Evolutionary conservation across 2,888 invertebrate species (phyloP).

Genomic region (Idaea biselata): DNA sequence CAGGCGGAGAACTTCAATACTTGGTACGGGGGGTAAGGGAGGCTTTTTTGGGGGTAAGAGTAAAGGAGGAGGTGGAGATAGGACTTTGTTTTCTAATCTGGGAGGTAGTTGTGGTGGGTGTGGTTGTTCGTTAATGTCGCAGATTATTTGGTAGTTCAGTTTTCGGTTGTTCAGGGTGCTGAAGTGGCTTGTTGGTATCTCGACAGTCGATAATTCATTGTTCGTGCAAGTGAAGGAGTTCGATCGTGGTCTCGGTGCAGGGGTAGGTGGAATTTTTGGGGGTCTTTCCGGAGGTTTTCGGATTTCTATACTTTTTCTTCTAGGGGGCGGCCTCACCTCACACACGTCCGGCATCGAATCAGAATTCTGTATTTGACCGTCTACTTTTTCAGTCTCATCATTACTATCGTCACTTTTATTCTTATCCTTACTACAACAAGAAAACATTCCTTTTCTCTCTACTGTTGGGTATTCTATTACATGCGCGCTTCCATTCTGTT

Average conservation of each 20-base stretch:
- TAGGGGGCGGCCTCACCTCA: conserved; percentile 83
- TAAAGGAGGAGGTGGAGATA: conserved; percentile 76
- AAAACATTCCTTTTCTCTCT: conserved; percentile 86
- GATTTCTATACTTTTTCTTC: conserved; percentile 77
- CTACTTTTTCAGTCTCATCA: conserved; percentile 64
- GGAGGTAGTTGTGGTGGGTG: conserved; percentile 80
- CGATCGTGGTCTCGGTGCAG: conserved; percentile 78
- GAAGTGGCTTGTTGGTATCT: conserved; percentile 68
- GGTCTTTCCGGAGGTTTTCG: conserved; percentile 84
- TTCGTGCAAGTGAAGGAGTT: conserved; percentile 77
- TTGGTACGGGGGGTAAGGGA: conserved; percentile 85
- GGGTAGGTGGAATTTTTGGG: conserved; percentile 80
- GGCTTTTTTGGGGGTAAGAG: conserved; percentile 86
- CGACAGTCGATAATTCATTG: conserved; percentile 67
- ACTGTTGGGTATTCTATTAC: conserved; percentile 87
- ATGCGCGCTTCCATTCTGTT: conserved; percentile 73
- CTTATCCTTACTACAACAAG: conserved; percentile 84
- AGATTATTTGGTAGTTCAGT: conserved; percentile 68
- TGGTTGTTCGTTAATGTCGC: conserved; percentile 69
- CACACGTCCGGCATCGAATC: conserved; percentile 72
- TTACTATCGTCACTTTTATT: conserved; percentile 73
- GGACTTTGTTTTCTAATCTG: conserved; percentile 58
- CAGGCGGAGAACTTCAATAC: conserved; percentile 81
- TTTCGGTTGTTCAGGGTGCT: conserved; percentile 71
- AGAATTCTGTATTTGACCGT: conserved; percentile 60